Base-by-base conservation (phyloP, 2,113 vertebrate species). In the Pluvianellus socialis region DNA sequence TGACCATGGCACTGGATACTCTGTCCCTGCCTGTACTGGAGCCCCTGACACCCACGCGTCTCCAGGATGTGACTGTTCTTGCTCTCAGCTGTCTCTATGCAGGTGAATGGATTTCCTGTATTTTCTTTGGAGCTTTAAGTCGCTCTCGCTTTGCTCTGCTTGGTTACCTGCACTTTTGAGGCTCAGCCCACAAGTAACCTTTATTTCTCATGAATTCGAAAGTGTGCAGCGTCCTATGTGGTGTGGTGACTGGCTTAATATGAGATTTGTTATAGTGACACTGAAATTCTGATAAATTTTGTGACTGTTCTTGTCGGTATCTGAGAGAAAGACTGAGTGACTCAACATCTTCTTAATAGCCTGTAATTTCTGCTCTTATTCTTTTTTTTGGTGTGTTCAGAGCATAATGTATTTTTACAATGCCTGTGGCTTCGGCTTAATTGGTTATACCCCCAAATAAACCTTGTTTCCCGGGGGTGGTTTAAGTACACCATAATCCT, bases 21-120 rank as follows among this genome's bases (percentile, higher is more conserved):
- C 98, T 99, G 42, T 99, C 99, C 63, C 97, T 99, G 32, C 99
- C 99, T 35, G 99, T 99, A 6, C 96, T 99, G 96, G 99, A 99
- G 95, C 99, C 99, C 42, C 98, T 99, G 93, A 99, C 98, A 13
- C 99, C 99, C 80, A 98, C 98, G 9, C 98, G 99, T 58, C 98
- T 99, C 38, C 98, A 99, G 80, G 99, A 99, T 33, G 99, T 99
- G 98, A 99, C 99, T 9, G 99, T 99, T 50, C 98, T 99, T 87
- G 99, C 99, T 86, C 98, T 99, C 72, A 99, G 99, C 97, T 99
- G 99, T 97, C 98, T 99, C 35, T 99, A 99, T 96, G 99, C 99
- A 97, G 99, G 99, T 99, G 93, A 94, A 97, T 77, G 24, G 30
- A 73, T 94, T 62, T 14, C 4, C 58, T 40, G 1, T 10, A 2